phyloP scores from a whole-genome alignment of 2,888 invertebrate species.

The Philereme vetulata region DNA sequence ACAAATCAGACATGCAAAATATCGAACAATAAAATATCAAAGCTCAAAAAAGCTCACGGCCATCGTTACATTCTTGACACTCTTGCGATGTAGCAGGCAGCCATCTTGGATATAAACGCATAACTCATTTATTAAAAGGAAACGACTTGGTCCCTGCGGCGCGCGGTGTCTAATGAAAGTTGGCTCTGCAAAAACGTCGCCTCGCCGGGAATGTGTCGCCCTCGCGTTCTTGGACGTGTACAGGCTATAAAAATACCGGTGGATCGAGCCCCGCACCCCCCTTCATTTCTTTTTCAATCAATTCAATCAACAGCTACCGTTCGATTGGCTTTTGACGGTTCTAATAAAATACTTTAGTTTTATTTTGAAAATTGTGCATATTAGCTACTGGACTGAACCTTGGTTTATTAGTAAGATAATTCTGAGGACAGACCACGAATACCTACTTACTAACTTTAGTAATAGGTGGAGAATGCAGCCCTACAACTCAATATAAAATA shows the following conservation, averaged over 20 bases:
- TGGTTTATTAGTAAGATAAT: too few relatives aligned
- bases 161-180: constrained; percentile 79
- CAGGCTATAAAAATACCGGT: constrained; percentile 81
- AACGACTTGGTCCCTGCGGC: constrained; percentile 71
- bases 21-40: constrained; percentile 21
- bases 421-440: too few relatives aligned
- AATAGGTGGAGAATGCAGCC: too few relatives aligned
- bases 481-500: too few relatives aligned
- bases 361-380: constrained; percentile 17
- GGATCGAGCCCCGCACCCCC: constrained; percentile 60
- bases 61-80: constrained; percentile 69
- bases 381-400: too few relatives aligned
- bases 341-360: constrained; percentile 49
- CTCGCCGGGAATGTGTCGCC: constrained; percentile 80
- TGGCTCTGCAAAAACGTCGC: constrained; percentile 79
- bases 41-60: constrained; percentile 47
- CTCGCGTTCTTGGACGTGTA: constrained; percentile 77
- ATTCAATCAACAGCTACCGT: constrained; percentile 75
- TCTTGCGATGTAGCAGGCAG: constrained; percentile 61
- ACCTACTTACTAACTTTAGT: too few relatives aligned
- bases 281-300: constrained; percentile 77
- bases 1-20: constrained; percentile 36
- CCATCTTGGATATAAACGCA: constrained; percentile 78
- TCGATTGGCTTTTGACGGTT: constrained; percentile 66
- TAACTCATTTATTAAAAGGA: constrained; percentile 81